A percentile compares a stretch with the other conserved stretches of the same genome.
Evolutionary conservation across 2,113 vertebrate genomes (phyloP).

Genomic region (Rhombomys opimus): DNA sequence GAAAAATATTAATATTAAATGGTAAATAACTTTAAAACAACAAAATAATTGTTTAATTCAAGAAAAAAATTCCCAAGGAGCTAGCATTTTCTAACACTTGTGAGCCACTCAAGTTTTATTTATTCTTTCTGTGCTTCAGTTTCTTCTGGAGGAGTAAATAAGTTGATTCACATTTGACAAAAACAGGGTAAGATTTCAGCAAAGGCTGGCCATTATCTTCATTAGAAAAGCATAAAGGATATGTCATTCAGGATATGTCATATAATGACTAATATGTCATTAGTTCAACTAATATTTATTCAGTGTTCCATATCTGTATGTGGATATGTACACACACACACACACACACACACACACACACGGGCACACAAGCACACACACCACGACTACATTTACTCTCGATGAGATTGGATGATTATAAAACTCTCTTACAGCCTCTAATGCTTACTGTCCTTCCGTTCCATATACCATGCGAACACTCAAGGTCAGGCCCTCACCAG

Average conservation of each 20-base stretch:
- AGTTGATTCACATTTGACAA: not conserved
- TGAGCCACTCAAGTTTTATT: rapidly evolving
- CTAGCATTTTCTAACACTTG: not conserved
- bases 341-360: too few relatives aligned
- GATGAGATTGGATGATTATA: not conserved
- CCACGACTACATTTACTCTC: not conserved
- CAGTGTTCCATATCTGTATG: not conserved
- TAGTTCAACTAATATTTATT: not conserved
- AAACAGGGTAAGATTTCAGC: not conserved
- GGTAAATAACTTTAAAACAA: constrained; percentile 13
- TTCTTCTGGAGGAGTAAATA: not conserved
- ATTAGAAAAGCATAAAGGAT: not conserved
- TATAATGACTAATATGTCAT: too few relatives aligned
- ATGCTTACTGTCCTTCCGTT: not conserved
- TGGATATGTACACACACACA: not conserved
- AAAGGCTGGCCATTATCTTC: not conserved
- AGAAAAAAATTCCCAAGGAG: not conserved
- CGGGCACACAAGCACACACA: too few relatives aligned
- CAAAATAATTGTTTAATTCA: not conserved
- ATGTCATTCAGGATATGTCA: not conserved
- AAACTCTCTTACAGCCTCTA: not conserved
- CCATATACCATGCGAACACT: not conserved
- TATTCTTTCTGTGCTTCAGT: not conserved
- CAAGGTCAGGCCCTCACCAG: not conserved
- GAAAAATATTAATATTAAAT: not conserved